Conservation (phyloP, 1,140 invertebrate genomes). For the Drosophila punjabiensis region DNA sequence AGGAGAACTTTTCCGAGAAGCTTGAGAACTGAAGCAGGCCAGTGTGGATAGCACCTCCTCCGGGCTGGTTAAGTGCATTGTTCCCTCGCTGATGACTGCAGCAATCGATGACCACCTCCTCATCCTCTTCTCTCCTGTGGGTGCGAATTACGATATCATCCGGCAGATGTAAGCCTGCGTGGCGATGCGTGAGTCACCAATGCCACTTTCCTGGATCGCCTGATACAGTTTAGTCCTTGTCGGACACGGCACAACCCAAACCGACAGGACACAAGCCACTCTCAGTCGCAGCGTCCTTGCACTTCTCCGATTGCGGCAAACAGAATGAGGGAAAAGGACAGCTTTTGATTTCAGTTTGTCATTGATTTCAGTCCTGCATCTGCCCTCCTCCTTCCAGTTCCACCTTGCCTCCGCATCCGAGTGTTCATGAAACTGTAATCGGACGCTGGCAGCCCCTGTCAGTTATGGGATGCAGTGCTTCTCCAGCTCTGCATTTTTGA, state of each 20-base stretch:
- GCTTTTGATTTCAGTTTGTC: slow-evolving; percentile 51
- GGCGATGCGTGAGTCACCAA: slow-evolving; percentile 27
- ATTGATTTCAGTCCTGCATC: slow-evolving; percentile 20
- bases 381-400: not conserved
- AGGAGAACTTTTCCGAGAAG: not conserved
- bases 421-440: slow-evolving; percentile 43
- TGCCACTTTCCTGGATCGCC: slow-evolving; percentile 14
- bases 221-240: slow-evolving; percentile 35
- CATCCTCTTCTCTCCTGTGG: slow-evolving; percentile 10
- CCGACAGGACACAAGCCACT: slow-evolving; percentile 15
- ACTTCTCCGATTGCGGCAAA: slow-evolving; percentile 12
- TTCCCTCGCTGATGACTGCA: slow-evolving; percentile 36
- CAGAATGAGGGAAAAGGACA: not conserved
- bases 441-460: slow-evolving; percentile 18
- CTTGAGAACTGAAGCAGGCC: not conserved
- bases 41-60: not conserved
- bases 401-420: not conserved
- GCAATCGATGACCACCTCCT: slow-evolving; percentile 39
- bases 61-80: slow-evolving; percentile 52
- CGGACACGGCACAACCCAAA: slow-evolving; percentile 11
- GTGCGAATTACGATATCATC: slow-evolving; percentile 23
- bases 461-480: slow-evolving; percentile 3
- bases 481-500: slow-evolving; percentile 11
- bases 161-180: slow-evolving; percentile 28
- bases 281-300: not conserved